These are phyloP conservation scores for Synaphobranchus kaupii DNA, from an alignment of 2,797 vertebrate species.

Conservation along the genomic window DNA sequence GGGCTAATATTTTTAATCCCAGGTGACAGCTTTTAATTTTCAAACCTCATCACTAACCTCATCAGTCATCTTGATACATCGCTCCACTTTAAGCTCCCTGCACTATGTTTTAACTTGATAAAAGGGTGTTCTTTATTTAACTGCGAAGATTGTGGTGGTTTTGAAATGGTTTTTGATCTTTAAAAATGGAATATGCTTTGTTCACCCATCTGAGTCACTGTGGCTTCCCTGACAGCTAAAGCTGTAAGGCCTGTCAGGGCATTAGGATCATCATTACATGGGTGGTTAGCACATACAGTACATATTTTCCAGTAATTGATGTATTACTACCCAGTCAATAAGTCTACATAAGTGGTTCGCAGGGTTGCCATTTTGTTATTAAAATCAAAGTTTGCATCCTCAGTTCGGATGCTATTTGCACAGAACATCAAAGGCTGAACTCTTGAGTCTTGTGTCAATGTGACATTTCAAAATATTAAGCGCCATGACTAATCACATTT, in stretches of 20 bases:
- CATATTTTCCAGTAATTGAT: conserved; percentile 19
- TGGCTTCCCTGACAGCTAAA: conserved; percentile 24
- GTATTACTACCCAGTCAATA: conserved; percentile 25
- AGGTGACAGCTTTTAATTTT: background rate
- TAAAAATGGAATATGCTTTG: conserved; percentile 18
- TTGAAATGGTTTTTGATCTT: background rate
- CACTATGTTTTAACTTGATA: background rate
- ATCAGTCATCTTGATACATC: background rate
- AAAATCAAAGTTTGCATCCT: conserved; percentile 21
- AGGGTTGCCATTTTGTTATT: conserved; percentile 22
- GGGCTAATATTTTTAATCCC: background rate
- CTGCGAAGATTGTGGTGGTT: conserved; percentile 3
- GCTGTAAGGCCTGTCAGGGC: conserved; percentile 3
- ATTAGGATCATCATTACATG: conserved; percentile 23
- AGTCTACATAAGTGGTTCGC: conserved; percentile 21
- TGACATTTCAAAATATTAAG: conserved; percentile 28
- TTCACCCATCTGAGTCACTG: background rate
- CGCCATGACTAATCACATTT: conserved; percentile 12
- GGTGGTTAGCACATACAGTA: conserved; percentile 12
- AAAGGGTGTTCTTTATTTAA: background rate
- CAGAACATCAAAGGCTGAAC: conserved; percentile 23
- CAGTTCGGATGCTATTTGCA: background rate
- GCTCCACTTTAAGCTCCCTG: background rate
- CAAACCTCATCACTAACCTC: background rate
- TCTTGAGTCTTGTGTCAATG: conserved; percentile 10